Evolutionary conservation across 2,113 vertebrate genomes (phyloP).

Genomic region (rabbit (Oryctolagus cuniculus)): DNA sequence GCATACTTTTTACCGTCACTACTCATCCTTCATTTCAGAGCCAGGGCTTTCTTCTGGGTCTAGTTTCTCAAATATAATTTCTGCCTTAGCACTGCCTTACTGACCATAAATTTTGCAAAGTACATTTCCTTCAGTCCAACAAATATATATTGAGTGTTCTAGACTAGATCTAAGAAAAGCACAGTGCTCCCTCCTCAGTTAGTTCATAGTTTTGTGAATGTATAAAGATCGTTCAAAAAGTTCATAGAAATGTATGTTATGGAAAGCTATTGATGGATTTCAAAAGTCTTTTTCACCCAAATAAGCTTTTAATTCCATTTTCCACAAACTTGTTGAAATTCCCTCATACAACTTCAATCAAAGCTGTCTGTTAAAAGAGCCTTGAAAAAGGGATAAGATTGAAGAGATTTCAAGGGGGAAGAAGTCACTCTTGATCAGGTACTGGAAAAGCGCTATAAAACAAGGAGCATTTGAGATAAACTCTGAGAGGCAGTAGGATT

Average conservation of each 20-base stretch:
- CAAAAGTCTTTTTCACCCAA: no score
- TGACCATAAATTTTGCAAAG: slow-evolving; percentile 30
- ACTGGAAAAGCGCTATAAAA: slow-evolving; percentile 26
- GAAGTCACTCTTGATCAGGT: slow-evolving; percentile 25
- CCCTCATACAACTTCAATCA: not conserved
- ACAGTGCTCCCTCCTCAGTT: not conserved
- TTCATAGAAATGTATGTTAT: no score
- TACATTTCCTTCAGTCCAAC: slow-evolving; percentile 19
- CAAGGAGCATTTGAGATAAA: not conserved
- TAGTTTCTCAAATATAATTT: not conserved
- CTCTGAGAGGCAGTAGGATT: not conserved
- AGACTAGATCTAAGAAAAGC: slow-evolving; percentile 12
- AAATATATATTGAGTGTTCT: slow-evolving; percentile 5
- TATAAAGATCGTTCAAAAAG: not conserved
- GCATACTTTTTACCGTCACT: no score
- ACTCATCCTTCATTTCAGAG: no score
- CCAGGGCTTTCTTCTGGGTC: not conserved
- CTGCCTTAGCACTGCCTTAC: slow-evolving; percentile 17
- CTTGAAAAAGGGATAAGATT: not conserved
- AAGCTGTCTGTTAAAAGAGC: not conserved
- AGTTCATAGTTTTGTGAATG: not conserved
- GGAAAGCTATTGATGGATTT: no score
- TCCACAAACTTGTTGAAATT: no score
- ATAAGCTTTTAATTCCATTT: no score
- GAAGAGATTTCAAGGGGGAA: slow-evolving; percentile 35